phyloP scores from a whole-genome alignment of 2,888 invertebrate species.

The Dryadula phaetusa region DNA sequence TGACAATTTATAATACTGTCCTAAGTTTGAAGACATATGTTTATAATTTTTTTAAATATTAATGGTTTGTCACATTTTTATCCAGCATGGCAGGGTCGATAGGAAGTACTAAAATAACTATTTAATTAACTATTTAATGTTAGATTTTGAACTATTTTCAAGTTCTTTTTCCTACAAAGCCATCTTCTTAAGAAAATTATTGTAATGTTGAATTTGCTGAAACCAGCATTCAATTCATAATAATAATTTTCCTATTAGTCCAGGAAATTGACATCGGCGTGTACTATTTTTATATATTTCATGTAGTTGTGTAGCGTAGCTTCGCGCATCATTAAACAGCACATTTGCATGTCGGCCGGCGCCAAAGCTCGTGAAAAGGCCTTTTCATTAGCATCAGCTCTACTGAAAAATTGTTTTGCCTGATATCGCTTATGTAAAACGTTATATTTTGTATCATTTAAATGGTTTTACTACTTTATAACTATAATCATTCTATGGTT shows the following conservation, averaged over 20 bases:
- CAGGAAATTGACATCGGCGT: slow-evolving; percentile 1
- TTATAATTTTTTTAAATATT: neutral
- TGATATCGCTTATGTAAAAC: slow-evolving; percentile 56
- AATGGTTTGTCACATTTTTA: too few species aligned
- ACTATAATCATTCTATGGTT: neutral
- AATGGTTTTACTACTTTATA: slow-evolving; percentile 31
- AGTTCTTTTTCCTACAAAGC: neutral
- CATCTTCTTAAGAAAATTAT: neutral
- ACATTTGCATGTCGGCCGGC: slow-evolving; percentile 79
- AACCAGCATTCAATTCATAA: neutral
- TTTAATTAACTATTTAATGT: too few species aligned
- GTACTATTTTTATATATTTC: slow-evolving; percentile 7
- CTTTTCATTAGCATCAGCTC: slow-evolving; percentile 80
- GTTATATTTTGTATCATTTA: slow-evolving; percentile 46
- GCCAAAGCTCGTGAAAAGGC: slow-evolving; percentile 83
- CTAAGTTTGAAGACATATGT: slow-evolving; percentile 50
- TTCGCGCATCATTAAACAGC: slow-evolving; percentile 77
- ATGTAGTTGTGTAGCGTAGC: slow-evolving; percentile 63
- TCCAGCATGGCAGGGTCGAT: too few species aligned
- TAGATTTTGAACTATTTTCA: too few species aligned
- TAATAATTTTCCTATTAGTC: neutral
- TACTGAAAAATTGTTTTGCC: slow-evolving; percentile 76
- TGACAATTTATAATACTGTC: slow-evolving; percentile 62
- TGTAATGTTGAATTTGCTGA: neutral
- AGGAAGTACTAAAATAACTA: too few species aligned